Base-by-base conservation (phyloP, 2,888 invertebrate species). In the Drosophila antonietae region DNA sequence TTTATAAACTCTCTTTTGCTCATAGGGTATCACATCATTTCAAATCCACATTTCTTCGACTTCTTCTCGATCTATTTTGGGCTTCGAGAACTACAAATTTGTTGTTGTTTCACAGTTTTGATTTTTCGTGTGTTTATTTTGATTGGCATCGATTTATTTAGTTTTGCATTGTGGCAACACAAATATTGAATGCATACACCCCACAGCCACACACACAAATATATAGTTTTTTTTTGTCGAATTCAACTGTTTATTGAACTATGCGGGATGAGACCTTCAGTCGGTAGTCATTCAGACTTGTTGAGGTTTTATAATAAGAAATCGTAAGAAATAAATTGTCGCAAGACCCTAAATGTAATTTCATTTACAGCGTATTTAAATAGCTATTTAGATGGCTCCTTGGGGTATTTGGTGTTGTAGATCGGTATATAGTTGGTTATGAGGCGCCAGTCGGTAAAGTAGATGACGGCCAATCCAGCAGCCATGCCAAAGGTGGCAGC, bases 391-490 rank as follows among this genome's bases (percentile, higher is more conserved):
- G 47, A 0, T 37, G 76, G 71, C 6, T 79, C 63, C 35, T 82
- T 82, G 3, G 78, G 77, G 6, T 76, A 89, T 33, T 86, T 86
- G 14, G 63, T 82, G 43, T 82, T 88, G 8, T 89, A 89, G 7
- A 89, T 15, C 2, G 89, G 85, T 52, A 86, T 80, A 53, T 71
- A 77, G 33, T 69, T 20, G 39, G 85, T 71, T 8, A 86, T 44
- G 3, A 72, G 31, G 6, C 80, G 75, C 85, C 89, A 89, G 14
- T 86, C 85, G 23, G 82, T 74, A 12, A 73, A 74, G n/a, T 88
- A 86, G 33, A 72, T 46, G 3, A 86, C 3, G 9, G 65, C 56
- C 39, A 89, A 18, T 0, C 65, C 35, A 2, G 73, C 67, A 15
- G 86, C 86, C 39, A 69, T 18, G 0, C 86, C 86, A 41, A 79